phyloP scores from a whole-genome alignment of 2,113 vertebrate genomes.

The Triplophysa dalaica region DNA sequence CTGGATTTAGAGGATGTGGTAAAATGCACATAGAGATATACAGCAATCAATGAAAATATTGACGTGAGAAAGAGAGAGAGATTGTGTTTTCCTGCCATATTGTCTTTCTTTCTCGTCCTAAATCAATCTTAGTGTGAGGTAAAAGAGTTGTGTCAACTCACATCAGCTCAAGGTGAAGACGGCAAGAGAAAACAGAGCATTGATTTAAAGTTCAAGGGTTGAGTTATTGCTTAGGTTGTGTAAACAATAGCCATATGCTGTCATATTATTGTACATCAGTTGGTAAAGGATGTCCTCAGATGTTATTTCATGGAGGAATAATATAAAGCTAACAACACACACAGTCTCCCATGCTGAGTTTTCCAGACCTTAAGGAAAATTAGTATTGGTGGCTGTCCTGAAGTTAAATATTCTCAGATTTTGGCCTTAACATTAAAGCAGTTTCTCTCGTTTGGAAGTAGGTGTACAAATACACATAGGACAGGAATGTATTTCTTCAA shows the following conservation, averaged over 20 bases:
- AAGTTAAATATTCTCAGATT: conserved; percentile 68
- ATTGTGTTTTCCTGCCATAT: not conserved
- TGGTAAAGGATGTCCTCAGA: conserved; percentile 74
- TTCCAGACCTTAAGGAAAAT: conserved; percentile 68
- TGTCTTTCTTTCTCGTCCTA: conserved; percentile 40
- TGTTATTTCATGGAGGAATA: conserved; percentile 78
- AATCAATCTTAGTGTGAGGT: conserved; percentile 30
- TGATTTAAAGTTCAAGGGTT: conserved; percentile 57
- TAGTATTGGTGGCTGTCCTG: conserved; percentile 69
- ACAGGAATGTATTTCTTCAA: conserved; percentile 33
- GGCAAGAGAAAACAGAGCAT: conserved; percentile 50
- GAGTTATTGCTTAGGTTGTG: conserved; percentile 54
- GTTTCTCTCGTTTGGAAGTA: conserved; percentile 65
- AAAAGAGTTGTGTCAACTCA: conserved; percentile 47
- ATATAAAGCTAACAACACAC: conserved; percentile 62
- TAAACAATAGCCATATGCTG: conserved; percentile 51
- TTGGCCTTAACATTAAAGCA: conserved; percentile 77
- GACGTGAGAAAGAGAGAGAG: not conserved
- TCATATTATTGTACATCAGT: conserved; percentile 61
- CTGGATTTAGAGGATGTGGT: conserved; percentile 51
- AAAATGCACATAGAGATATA: not conserved
- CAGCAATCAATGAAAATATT: not conserved
- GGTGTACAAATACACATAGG: conserved; percentile 60
- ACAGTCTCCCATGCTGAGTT: conserved; percentile 50
- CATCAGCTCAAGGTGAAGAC: conserved; percentile 42